A percentile compares a stretch with the other conserved stretches of the same genome.
Conservation (phyloP, 2,888 invertebrate genomes). For the Acanthosoma haemorrhoidale region DNA sequence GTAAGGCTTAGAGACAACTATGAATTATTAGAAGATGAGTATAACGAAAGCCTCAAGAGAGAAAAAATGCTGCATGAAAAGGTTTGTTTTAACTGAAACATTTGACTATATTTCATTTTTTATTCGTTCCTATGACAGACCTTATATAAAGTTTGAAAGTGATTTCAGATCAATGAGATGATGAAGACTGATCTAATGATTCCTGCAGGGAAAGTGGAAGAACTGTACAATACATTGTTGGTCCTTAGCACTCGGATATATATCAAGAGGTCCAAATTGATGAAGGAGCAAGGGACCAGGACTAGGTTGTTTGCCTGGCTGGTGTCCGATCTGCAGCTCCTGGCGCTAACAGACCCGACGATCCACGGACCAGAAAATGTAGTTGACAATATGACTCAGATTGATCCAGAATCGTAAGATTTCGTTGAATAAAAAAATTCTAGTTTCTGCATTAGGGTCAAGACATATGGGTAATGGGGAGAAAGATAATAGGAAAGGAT, state of each 20-base stretch:
- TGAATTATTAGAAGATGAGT: slow-evolving; percentile 90
- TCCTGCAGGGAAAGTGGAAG: slow-evolving; percentile 81
- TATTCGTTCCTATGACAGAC: not conserved
- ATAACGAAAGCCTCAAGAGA: slow-evolving; percentile 85
- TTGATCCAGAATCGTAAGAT: slow-evolving; percentile 75
- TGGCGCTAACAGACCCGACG: slow-evolving; percentile 79
- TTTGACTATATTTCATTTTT: not conserved
- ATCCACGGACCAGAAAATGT: slow-evolving; percentile 78
- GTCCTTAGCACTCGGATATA: slow-evolving; percentile 94
- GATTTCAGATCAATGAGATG: slow-evolving; percentile 59
- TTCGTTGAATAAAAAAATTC: too few relatives aligned
- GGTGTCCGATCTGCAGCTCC: slow-evolving; percentile 65
- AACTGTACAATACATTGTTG: slow-evolving; percentile 77
- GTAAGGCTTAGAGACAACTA: slow-evolving; percentile 93
- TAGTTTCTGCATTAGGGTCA: too few relatives aligned
- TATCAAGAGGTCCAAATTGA: slow-evolving; percentile 78
- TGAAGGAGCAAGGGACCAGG: slow-evolving; percentile 59
- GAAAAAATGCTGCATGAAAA: slow-evolving; percentile 83
- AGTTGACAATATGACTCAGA: slow-evolving; percentile 64
- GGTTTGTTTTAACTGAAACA: slow-evolving; percentile 48
- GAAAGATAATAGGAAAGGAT: too few relatives aligned
- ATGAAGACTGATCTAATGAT: slow-evolving; percentile 76
- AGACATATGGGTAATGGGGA: too few relatives aligned
- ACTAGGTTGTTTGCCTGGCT: slow-evolving; percentile 82
- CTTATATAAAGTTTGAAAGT: slow-evolving; percentile 20